phyloP scores from a whole-genome alignment of 2,113 vertebrate species.

The Oncorhynchus gorbuscha region DNA sequence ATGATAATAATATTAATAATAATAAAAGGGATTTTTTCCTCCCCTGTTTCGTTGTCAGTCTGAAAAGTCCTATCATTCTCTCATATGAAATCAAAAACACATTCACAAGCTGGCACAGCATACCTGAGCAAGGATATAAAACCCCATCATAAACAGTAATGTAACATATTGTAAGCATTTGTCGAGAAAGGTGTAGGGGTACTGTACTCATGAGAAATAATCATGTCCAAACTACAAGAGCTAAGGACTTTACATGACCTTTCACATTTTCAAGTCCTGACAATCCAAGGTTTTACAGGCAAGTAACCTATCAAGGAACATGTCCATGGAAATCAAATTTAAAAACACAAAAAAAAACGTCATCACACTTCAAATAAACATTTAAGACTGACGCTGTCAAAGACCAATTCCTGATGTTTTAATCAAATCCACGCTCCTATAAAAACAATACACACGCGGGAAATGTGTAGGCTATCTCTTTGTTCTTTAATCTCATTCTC shows the following conservation, averaged over 20 bases:
- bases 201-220: conserved; percentile 63
- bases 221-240: conserved; percentile 91
- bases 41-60: conserved; percentile 66
- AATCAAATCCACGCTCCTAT: conserved; percentile 84
- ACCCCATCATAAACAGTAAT: conserved; percentile 90
- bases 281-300: conserved; percentile 89
- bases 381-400: conserved; percentile 98
- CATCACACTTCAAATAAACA: conserved; percentile 92
- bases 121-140: conserved; percentile 98
- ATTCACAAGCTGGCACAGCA: conserved; percentile 99
- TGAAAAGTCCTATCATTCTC: conserved; percentile 72
- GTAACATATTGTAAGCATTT: conserved; percentile 89
- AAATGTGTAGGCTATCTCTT: conserved; percentile 53
- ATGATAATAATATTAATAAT: conserved; percentile 64
- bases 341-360: conserved; percentile 79
- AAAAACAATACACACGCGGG: conserved; percentile 46
- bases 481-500: conserved; percentile 28
- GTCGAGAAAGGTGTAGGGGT: conserved; percentile 51
- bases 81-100: conserved; percentile 90
- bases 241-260: conserved; percentile 86
- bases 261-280: conserved; percentile 93
- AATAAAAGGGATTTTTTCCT: conserved; percentile 62
- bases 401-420: conserved; percentile 78
- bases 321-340: conserved; percentile 45
- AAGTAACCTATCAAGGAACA: conserved; percentile 79